These are phyloP conservation scores for Amitus sp. DNA, from an alignment of 2,888 invertebrate species.

Conservation along the genomic window DNA sequence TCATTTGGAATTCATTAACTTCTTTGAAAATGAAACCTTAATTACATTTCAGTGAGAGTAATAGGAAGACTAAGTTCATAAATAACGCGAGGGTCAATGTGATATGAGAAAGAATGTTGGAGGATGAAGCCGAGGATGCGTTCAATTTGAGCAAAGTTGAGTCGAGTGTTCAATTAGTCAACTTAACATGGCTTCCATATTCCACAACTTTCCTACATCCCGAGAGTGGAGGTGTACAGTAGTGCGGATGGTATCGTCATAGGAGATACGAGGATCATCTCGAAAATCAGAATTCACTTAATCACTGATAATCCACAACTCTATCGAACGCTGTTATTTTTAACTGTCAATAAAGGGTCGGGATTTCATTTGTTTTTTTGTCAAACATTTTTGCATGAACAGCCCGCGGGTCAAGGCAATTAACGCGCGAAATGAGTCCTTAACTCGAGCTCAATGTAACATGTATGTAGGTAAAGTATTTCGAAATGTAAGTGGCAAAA, in stretches of 20 bases:
- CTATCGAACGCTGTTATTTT: not conserved
- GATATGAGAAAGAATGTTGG: conserved; percentile 37
- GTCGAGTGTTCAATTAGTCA: conserved; percentile 59
- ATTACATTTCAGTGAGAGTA: too few relatives aligned
- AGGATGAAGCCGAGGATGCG: conserved; percentile 49
- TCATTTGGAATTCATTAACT: too few relatives aligned
- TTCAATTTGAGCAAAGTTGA: conserved; percentile 56
- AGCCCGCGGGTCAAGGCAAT: conserved; percentile 21
- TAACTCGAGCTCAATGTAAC: too few relatives aligned
- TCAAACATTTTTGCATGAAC: conserved; percentile 10
- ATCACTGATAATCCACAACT: conserved; percentile 18
- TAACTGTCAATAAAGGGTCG: too few relatives aligned
- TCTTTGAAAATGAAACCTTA: too few relatives aligned
- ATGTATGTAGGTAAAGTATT: conserved; percentile 30
- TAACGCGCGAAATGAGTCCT: conserved; percentile 27
- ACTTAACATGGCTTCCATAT: too few relatives aligned
- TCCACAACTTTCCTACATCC: conserved; percentile 53
- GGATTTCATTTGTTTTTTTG: not conserved
- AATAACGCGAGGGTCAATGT: too few relatives aligned
- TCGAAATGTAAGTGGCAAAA: conserved; percentile 42
- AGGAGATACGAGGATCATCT: too few relatives aligned
- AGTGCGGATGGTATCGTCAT: too few relatives aligned
- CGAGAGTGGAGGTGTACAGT: conserved; percentile 25
- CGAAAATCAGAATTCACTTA: conserved; percentile 25
- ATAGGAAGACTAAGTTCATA: too few relatives aligned